phyloP scores from a whole-genome alignment of 2,888 invertebrate species.

The Merodon equestris region DNA sequence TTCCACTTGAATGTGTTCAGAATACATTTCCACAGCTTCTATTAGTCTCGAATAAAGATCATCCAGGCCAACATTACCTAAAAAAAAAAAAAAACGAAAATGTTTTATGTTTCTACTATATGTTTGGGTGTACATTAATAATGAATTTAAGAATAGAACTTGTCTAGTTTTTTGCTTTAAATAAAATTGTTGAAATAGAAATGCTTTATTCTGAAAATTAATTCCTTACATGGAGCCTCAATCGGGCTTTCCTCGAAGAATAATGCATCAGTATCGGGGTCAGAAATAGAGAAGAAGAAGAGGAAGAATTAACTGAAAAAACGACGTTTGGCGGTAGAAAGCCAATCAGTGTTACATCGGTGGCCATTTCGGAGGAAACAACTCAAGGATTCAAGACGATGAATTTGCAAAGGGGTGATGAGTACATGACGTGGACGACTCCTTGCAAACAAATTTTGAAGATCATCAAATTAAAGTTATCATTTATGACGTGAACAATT shows the following conservation, averaged over 20 bases:
- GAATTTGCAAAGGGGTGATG: slow-evolving; percentile 14
- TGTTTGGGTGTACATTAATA: too few species aligned
- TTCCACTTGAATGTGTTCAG: slow-evolving; percentile 87
- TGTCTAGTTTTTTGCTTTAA: too few species aligned
- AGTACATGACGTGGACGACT: slow-evolving; percentile 8
- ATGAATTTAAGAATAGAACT: too few species aligned
- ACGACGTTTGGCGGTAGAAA: background rate
- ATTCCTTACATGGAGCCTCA: background rate
- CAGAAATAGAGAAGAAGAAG: background rate
- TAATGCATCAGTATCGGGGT: background rate
- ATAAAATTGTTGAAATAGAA: too few species aligned
- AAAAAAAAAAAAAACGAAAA: slow-evolving; percentile 18
- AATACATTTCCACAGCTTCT: slow-evolving; percentile 91
- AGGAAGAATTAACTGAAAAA: background rate
- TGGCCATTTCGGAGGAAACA: background rate
- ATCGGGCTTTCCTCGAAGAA: background rate
- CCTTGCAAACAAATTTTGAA: slow-evolving; percentile 9
- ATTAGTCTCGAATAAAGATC: slow-evolving; percentile 92
- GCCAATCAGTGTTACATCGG: background rate
- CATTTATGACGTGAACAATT: background rate
- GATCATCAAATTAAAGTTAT: slow-evolving; percentile 9
- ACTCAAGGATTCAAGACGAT: slow-evolving; percentile 10
- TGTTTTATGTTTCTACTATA: background rate
- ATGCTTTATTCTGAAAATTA: too few species aligned
- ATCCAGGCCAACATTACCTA: slow-evolving; percentile 90